phyloP scores from a whole-genome alignment of 64 coral and sea anemone species.

The Actinia tenebrosa region DNA sequence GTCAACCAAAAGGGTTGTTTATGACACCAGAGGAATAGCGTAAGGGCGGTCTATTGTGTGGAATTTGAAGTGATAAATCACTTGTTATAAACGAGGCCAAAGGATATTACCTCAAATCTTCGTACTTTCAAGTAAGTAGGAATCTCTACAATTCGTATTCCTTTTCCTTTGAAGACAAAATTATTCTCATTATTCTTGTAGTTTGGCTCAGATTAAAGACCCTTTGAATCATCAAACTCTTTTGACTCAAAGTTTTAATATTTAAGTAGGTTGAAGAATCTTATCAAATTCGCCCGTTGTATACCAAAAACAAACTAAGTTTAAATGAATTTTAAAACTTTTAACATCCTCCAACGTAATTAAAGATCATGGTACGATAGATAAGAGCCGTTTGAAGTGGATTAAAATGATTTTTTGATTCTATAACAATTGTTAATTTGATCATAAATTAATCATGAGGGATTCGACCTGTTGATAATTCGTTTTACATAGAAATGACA shows the following conservation, averaged over 20 bases:
- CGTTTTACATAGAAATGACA: background rate
- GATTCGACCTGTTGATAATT: background rate
- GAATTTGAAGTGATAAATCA: background rate
- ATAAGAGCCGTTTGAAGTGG: background rate
- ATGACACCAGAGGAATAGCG: background rate
- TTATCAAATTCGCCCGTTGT: background rate
- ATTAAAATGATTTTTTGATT: background rate
- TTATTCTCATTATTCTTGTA: background rate
- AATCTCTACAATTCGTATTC: background rate
- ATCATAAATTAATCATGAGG: background rate
- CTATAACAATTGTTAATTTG: background rate
- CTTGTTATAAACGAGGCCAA: background rate
- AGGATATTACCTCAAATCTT: background rate
- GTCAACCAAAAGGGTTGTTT: background rate
- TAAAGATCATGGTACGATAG: background rate
- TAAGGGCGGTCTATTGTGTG: background rate
- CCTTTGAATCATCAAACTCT: background rate
- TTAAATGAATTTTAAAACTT: background rate
- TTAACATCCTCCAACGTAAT: background rate
- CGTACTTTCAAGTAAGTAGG: background rate
- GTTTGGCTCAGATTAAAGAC: background rate
- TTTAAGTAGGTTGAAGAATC: background rate
- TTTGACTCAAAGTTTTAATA: conserved; percentile 2
- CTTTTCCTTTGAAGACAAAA: background rate
- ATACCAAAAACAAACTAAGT: background rate